phyloP scores from a whole-genome alignment of 1,140 invertebrate genomes.

The Hyposmocoma kahamanoa region DNA sequence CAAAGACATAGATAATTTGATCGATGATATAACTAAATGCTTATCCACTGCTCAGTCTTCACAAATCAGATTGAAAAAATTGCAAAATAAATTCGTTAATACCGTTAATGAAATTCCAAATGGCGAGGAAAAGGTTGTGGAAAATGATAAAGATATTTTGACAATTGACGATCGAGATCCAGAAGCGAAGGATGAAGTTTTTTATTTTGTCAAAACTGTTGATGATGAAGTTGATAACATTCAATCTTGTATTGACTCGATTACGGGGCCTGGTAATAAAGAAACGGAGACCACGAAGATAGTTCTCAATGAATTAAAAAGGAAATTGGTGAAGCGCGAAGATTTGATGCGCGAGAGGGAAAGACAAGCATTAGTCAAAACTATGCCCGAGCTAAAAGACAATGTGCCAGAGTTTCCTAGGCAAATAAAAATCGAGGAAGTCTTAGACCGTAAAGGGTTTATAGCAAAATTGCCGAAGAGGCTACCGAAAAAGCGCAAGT shows the following conservation, averaged over 20 bases:
- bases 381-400: conserved; percentile 58
- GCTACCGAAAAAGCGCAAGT: conserved; percentile 14
- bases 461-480: conserved; percentile 30
- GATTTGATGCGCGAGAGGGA: conserved; percentile 67
- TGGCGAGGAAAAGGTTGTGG: conserved; percentile 17
- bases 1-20: conserved; percentile 52
- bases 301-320: conserved; percentile 51
- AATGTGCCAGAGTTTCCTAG: conserved; percentile 60
- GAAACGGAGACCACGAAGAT: conserved; percentile 51
- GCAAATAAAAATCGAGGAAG: conserved; percentile 53
- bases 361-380: conserved; percentile 58
- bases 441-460: conserved; percentile 36
- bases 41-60: conserved; percentile 43
- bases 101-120: conserved; percentile 9
- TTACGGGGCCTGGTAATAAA: conserved; percentile 49
- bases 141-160: conserved; percentile 29
- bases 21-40: conserved; percentile 48
- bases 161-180: conserved; percentile 49
- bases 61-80: conserved; percentile 52
- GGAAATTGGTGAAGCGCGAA: conserved; percentile 62
- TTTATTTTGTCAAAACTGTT: conserved; percentile 62
- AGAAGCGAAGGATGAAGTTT: conserved; percentile 58
- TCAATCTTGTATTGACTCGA: conserved; percentile 33
- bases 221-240: conserved; percentile 36
- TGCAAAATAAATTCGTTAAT: conserved; percentile 33